Percentiles rank a stretch among this genome's conserved stretches.
Conservation (phyloP, 2,888 invertebrate species). For the Hymenopus coronatus region DNA sequence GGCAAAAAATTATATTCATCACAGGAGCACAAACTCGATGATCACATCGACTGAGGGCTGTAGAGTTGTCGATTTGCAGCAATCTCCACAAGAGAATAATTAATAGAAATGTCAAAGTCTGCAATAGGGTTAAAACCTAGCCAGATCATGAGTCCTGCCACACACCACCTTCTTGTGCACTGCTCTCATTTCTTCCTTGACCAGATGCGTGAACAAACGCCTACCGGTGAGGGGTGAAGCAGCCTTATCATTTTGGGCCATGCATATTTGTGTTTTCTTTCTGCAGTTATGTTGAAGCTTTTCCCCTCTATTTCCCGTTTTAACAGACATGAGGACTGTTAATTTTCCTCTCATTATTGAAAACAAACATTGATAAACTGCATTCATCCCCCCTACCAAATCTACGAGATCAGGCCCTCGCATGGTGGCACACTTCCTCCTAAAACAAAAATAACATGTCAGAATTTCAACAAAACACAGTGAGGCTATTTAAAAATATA, state of each 20-base stretch:
- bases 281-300: not conserved
- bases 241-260: not conserved
- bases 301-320: not conserved
- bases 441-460: not conserved
- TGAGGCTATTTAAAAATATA: not conserved
- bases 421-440: constrained; percentile 20
- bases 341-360: constrained; percentile 19
- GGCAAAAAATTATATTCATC: constrained; percentile 16
- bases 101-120: not conserved
- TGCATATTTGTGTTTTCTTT: not conserved
- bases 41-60: constrained; percentile 10
- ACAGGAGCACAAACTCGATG: constrained; percentile 5
- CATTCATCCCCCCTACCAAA: constrained; percentile 14
- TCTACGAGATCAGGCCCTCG: constrained; percentile 25
- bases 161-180: constrained; percentile 1
- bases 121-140: constrained; percentile 8
- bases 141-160: not conserved
- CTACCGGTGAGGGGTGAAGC: not conserved
- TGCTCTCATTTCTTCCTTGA: not conserved
- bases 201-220: not conserved
- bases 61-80: not conserved
- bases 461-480: not conserved
- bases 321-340: constrained; percentile 16
- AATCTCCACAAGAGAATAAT: not conserved
- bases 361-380: constrained; percentile 8